These are phyloP conservation scores for Thaumatotibia leucotreta DNA, from an alignment of 1,140 invertebrate species.

Conservation along the genomic window DNA sequence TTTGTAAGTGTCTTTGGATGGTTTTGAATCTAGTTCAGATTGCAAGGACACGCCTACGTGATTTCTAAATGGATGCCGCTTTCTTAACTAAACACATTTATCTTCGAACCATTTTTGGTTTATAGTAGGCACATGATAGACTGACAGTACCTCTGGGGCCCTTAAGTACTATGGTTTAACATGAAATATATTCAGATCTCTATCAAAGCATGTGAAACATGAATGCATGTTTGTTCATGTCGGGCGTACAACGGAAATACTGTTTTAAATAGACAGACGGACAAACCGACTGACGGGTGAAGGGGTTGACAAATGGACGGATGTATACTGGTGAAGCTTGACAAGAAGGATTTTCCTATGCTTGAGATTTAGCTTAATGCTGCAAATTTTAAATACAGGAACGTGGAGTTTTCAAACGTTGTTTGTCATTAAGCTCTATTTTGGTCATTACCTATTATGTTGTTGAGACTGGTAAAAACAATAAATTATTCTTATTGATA, in stretches of 20 bases:
- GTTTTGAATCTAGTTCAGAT: background rate
- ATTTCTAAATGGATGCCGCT: constrained; percentile 12
- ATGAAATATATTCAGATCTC: background rate
- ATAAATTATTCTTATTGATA: too few relatives aligned
- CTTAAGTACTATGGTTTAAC: background rate
- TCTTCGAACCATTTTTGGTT: background rate
- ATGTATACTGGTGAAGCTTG: background rate
- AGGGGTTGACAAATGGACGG: background rate
- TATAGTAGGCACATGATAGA: background rate
- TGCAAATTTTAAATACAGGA: too few relatives aligned
- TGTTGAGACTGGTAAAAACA: too few relatives aligned
- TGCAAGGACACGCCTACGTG: constrained; percentile 22
- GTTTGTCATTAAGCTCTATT: too few relatives aligned
- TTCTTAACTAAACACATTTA: background rate
- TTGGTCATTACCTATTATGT: too few relatives aligned
- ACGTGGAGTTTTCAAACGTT: too few relatives aligned
- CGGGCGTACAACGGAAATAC: background rate
- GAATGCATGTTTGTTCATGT: background rate
- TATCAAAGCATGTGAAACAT: background rate
- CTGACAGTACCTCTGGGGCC: background rate
- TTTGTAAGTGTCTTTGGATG: background rate
- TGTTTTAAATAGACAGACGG: background rate
- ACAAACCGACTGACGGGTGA: background rate
- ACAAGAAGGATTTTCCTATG: background rate
- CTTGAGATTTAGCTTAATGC: background rate